Conservation (phyloP, 2,797 vertebrate species). For the Cossypha niveicapilla region DNA sequence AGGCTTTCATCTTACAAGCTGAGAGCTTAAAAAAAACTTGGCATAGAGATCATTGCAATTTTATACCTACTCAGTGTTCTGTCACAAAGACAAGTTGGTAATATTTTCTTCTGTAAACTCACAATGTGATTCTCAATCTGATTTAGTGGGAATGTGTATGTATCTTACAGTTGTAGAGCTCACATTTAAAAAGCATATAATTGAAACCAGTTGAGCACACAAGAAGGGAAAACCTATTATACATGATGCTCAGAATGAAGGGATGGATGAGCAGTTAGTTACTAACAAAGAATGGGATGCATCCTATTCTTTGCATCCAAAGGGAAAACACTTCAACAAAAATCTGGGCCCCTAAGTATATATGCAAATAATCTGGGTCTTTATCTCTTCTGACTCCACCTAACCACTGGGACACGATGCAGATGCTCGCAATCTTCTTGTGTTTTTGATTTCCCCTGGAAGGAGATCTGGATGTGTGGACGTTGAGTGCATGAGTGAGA, state of each 20-base stretch:
- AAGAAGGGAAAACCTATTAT: neutral
- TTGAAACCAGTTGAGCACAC: neutral
- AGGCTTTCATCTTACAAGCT: conserved; percentile 67
- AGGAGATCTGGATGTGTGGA: neutral
- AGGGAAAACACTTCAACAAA: conserved; percentile 6
- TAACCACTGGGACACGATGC: neutral
- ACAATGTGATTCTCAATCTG: conserved; percentile 67
- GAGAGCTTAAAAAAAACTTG: conserved; percentile 66
- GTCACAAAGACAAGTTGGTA: conserved; percentile 78
- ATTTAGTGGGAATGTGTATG: conserved; percentile 57
- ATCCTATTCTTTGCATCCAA: neutral
- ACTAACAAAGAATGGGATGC: conserved; percentile 9
- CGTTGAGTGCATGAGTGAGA: neutral
- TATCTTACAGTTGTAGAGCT: conserved; percentile 42
- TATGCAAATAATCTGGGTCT: neutral
- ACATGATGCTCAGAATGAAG: neutral
- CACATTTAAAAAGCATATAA: conserved; percentile 51
- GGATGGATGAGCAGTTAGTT: neutral
- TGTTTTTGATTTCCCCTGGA: neutral
- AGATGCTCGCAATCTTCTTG: neutral
- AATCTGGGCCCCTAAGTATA: conserved; percentile 15
- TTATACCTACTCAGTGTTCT: conserved; percentile 78
- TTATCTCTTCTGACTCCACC: conserved; percentile 5
- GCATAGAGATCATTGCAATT: conserved; percentile 68
- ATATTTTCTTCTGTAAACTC: conserved; percentile 70